Conservation (phyloP, 2,888 invertebrate genomes). For the Ferrisia virgata region DNA sequence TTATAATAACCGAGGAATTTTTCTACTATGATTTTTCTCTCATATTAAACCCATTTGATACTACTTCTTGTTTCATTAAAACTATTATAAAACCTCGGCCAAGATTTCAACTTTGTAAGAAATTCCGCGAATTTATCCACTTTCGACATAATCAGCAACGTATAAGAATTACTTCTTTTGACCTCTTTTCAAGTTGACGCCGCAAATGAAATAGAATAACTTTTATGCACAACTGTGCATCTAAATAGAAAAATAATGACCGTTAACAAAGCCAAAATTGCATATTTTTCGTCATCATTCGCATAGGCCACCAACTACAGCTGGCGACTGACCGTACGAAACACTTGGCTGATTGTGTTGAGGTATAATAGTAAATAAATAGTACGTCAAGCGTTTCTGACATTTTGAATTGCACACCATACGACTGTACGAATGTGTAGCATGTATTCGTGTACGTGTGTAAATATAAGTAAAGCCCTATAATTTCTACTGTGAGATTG, state of each 20-base stretch:
- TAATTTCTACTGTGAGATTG: too few relatives aligned
- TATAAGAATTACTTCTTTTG: not conserved
- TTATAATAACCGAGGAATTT: too few relatives aligned
- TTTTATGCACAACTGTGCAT: not conserved
- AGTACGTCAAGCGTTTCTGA: not conserved
- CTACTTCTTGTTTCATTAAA: not conserved
- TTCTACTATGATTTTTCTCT: too few relatives aligned
- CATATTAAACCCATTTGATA: too few relatives aligned
- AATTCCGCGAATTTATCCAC: not conserved
- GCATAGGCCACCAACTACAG: not conserved
- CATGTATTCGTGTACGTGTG: too few relatives aligned
- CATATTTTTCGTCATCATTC: not conserved
- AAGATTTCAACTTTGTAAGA: not conserved
- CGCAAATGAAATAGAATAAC: not conserved
- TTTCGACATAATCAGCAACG: not conserved
- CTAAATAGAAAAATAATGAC: slow-evolving; percentile 8
- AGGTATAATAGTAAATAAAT: not conserved
- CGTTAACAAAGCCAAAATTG: slow-evolving; percentile 4
- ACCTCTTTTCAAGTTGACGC: not conserved
- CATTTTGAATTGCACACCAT: not conserved
- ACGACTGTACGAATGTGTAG: too few relatives aligned
- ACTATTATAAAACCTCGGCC: not conserved
- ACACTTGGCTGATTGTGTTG: not conserved
- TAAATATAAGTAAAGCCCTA: too few relatives aligned
- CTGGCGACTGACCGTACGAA: not conserved